Evolutionary conservation across 2,888 invertebrate species (phyloP).

Genomic region (Drosophila neonasuta): DNA sequence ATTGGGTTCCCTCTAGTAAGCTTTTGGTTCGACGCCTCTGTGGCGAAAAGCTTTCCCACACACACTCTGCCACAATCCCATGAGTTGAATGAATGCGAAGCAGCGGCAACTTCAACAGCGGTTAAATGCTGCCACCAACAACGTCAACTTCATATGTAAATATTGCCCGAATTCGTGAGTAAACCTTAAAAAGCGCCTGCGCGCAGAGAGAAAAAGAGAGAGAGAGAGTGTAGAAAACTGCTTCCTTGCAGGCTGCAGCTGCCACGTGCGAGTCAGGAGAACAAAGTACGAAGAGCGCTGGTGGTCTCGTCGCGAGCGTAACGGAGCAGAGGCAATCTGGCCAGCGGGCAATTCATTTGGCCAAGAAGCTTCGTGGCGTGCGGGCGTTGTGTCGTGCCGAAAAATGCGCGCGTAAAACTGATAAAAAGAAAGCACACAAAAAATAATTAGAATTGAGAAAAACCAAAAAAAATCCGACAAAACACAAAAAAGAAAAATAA

Average conservation of each 20-base stretch:
- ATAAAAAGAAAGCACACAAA: slow-evolving; percentile 43
- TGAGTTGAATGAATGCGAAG: slow-evolving; percentile 63
- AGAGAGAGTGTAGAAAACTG: background rate
- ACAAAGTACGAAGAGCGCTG: slow-evolving; percentile 12
- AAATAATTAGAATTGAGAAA: slow-evolving; percentile 32
- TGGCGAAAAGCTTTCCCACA: slow-evolving; percentile 52
- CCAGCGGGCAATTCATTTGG: slow-evolving; percentile 80
- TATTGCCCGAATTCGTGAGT: slow-evolving; percentile 43
- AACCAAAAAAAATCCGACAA: slow-evolving; percentile 4
- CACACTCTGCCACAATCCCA: slow-evolving; percentile 47
- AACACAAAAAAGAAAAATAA: background rate
- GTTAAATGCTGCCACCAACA: slow-evolving; percentile 51
- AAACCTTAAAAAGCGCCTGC: slow-evolving; percentile 23
- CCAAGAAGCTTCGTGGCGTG: slow-evolving; percentile 80
- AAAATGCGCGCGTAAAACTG: slow-evolving; percentile 73
- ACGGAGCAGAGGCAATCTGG: slow-evolving; percentile 54
- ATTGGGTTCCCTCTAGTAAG: background rate
- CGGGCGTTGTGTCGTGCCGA: slow-evolving; percentile 77
- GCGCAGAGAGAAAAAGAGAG: slow-evolving; percentile 23
- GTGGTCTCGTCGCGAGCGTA: slow-evolving; percentile 16
- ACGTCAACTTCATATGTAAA: slow-evolving; percentile 73
- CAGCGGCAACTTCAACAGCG: slow-evolving; percentile 50
- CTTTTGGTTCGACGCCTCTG: background rate
- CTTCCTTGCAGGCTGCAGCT: slow-evolving; percentile 29
- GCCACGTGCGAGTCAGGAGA: slow-evolving; percentile 47